phyloP scores from a whole-genome alignment of 2,888 invertebrate genomes.

The Hirtodrosophila cameraria region DNA sequence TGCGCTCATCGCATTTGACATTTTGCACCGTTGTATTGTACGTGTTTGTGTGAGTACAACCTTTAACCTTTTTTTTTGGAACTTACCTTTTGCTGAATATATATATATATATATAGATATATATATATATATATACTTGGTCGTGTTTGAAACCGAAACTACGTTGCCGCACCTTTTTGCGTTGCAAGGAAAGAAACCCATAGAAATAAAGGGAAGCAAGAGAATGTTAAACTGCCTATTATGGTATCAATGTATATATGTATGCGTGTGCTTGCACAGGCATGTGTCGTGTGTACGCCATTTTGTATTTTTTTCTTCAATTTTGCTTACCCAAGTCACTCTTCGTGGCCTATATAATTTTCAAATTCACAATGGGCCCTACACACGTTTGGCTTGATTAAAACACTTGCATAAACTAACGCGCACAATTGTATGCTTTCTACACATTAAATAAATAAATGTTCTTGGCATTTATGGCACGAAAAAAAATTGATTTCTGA shows the following conservation, averaged over 20 bases:
- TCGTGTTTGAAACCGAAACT: constrained; percentile 10
- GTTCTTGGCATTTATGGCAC: constrained; percentile 7
- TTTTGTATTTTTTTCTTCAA: constrained; percentile 51
- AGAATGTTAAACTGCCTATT: constrained; percentile 22
- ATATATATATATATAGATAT: too few relatives aligned
- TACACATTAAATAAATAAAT: constrained; percentile 22
- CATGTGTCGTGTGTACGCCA: constrained; percentile 36
- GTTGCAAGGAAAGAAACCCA: constrained; percentile 8
- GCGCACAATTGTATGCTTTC: constrained; percentile 16
- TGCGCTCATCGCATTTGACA: constrained; percentile 81
- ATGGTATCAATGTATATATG: neutral
- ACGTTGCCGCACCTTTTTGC: constrained; percentile 13
- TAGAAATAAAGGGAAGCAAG: constrained; percentile 9
- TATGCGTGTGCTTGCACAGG: neutral
- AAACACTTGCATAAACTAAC: constrained; percentile 22
- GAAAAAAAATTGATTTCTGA: constrained; percentile 23
- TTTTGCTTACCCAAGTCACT: constrained; percentile 44
- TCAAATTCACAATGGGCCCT: constrained; percentile 1
- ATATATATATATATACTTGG: too few relatives aligned
- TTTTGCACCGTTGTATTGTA: constrained; percentile 30
- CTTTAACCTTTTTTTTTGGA: constrained; percentile 41
- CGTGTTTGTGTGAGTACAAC: constrained; percentile 35
- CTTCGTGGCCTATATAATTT: constrained; percentile 37
- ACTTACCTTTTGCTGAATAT: constrained; percentile 63
- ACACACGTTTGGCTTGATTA: constrained; percentile 1